These are phyloP conservation scores for Columba guinea DNA, from an alignment of 2,797 vertebrate genomes.

Conservation along the genomic window DNA sequence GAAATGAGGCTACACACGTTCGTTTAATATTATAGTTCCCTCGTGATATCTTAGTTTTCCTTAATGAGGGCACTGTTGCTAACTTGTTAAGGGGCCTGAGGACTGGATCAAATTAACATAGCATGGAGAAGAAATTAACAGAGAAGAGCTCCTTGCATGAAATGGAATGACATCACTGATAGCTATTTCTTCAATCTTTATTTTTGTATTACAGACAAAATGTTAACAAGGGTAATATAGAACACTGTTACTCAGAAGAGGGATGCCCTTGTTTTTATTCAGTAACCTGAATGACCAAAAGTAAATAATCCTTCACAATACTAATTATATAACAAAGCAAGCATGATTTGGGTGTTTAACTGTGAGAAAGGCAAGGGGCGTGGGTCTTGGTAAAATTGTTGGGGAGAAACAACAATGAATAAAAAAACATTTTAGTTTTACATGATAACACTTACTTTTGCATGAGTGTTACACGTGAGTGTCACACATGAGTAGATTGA, in stretches of 20 bases:
- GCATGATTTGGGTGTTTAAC: background rate
- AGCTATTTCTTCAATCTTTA: background rate
- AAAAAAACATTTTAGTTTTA: background rate
- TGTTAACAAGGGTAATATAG: background rate
- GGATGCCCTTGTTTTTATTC: background rate
- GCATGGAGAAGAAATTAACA: conserved; percentile 24
- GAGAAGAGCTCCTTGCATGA: conserved; percentile 3
- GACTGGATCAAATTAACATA: conserved; percentile 43
- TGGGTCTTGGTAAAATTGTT: background rate
- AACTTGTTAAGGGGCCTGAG: conserved; percentile 50
- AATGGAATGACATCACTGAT: background rate
- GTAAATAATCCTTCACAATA: conserved; percentile 3
- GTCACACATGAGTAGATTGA: background rate
- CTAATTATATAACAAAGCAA: background rate
- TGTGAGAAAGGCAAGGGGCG: background rate
- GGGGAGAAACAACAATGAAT: background rate
- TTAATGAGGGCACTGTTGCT: conserved; percentile 54
- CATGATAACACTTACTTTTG: background rate
- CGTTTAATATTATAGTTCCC: conserved; percentile 34
- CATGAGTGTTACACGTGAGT: background rate
- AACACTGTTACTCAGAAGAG: background rate
- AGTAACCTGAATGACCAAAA: background rate
- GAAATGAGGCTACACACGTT: conserved; percentile 13
- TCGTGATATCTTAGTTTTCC: background rate
- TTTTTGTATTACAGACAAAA: background rate